Percentiles rank a stretch among this genome's conserved stretches.
These are phyloP conservation scores for Spongia lamella DNA, from an alignment of 37 sponge, comb jelly and placozoan genomes.

Conservation along the genomic window DNA sequence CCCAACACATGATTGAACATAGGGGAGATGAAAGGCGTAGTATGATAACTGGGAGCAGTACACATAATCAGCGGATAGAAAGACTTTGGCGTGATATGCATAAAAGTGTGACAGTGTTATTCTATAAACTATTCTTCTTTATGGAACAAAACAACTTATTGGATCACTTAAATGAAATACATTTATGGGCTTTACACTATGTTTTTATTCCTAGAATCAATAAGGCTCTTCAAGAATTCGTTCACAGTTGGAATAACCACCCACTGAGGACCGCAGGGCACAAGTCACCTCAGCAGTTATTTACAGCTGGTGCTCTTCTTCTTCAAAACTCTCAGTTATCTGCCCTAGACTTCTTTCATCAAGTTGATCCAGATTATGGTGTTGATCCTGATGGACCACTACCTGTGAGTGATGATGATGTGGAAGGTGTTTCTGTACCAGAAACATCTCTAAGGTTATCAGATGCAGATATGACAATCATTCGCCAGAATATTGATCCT, in stretches of 20 bases:
- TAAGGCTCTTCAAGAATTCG: constrained; percentile 7
- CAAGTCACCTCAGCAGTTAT: constrained; percentile 27
- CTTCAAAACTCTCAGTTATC: too few relatives aligned
- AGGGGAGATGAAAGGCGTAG: constrained; percentile 33
- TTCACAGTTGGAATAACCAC: constrained; percentile 39
- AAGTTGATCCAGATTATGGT: too few relatives aligned
- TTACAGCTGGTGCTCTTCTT: too few relatives aligned
- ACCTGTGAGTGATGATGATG: background rate
- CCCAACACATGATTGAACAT: constrained; percentile 33
- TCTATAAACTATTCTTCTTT: constrained; percentile 35
- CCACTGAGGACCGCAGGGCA: constrained; percentile 19
- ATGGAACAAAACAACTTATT: constrained; percentile 29
- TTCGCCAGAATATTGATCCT: constrained; percentile 31
- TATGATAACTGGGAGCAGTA: constrained; percentile 24
- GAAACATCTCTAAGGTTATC: constrained; percentile 3
- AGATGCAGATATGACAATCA: background rate
- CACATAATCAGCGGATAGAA: constrained; percentile 41
- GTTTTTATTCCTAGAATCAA: constrained; percentile 33
- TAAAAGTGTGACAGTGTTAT: constrained; percentile 21
- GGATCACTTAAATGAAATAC: constrained; percentile 40
- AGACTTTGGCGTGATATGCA: constrained; percentile 44
- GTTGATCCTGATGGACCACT: constrained; percentile 16
- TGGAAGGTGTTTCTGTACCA: constrained; percentile 19
- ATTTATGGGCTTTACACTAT: constrained; percentile 38
- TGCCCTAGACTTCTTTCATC: too few relatives aligned